Conservation (phyloP, 1,140 invertebrate genomes). For the Agrilus planipennis region DNA sequence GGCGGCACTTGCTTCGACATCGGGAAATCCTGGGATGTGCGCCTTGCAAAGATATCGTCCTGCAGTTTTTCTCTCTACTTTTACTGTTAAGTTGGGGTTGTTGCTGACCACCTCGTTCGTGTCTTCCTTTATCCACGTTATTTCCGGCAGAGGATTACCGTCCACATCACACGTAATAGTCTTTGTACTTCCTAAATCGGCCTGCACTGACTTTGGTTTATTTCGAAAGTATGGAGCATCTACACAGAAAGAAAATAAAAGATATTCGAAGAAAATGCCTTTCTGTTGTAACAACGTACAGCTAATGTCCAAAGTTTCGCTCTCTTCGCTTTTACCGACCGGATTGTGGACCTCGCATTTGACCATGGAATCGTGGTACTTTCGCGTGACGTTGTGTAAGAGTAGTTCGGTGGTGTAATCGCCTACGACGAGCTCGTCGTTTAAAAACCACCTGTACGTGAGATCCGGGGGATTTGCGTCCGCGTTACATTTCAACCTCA, state of each 20-base stretch:
- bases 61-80: conserved; percentile 60
- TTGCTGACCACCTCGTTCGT: conserved; percentile 50
- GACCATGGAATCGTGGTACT: conserved; percentile 72
- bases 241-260: conserved; percentile 29
- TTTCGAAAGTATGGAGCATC: conserved; percentile 77
- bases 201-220: conserved; percentile 64
- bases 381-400: conserved; percentile 69
- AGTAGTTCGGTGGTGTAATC: conserved; percentile 74
- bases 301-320: conserved; percentile 72
- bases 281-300: conserved; percentile 64
- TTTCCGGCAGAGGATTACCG: conserved; percentile 77
- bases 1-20: conserved; percentile 69
- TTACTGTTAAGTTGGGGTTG: conserved; percentile 59
- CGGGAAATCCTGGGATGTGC: conserved; percentile 65
- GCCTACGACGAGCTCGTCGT: conserved; percentile 64
- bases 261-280: neutral
- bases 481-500: conserved; percentile 69
- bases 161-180: conserved; percentile 80
- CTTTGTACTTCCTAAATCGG: conserved; percentile 63
- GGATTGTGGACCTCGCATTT: conserved; percentile 86
- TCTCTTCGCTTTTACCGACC: conserved; percentile 81
- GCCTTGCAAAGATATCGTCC: conserved; percentile 84
- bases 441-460: conserved; percentile 73
- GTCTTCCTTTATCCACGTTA: conserved; percentile 71
- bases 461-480: conserved; percentile 77